These are phyloP conservation scores for Rafetus swinhoei DNA, from an alignment of 2,113 vertebrate genomes.

Conservation along the genomic window DNA sequence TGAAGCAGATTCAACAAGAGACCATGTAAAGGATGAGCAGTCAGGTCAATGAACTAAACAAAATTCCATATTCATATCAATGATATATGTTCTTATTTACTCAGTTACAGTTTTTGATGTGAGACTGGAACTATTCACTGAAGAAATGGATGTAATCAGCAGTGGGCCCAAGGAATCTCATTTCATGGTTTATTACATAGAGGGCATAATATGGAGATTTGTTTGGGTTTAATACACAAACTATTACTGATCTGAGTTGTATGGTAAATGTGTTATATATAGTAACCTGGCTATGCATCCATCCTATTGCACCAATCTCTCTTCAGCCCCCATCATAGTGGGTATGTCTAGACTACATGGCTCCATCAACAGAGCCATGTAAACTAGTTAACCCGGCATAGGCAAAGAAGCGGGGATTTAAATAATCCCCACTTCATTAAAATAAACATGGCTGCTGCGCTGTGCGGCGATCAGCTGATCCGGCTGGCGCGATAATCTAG, in stretches of 20 bases:
- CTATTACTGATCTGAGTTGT: too few relatives aligned
- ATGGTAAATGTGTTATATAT: not conserved
- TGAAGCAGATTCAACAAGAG: not conserved
- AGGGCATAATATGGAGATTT: not conserved
- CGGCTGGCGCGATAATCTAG: too few relatives aligned
- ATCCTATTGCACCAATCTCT: not conserved
- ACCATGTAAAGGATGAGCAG: not conserved
- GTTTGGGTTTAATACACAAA: too few relatives aligned
- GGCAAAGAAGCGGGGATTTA: too few relatives aligned
- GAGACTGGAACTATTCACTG: not conserved
- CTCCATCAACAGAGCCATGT: too few relatives aligned
- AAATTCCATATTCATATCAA: not conserved
- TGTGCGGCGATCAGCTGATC: too few relatives aligned
- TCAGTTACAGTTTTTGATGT: not conserved
- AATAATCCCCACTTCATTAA: too few relatives aligned
- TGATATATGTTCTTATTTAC: not conserved
- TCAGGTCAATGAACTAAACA: not conserved
- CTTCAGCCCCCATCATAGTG: not conserved
- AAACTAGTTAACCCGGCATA: too few relatives aligned
- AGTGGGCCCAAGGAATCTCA: too few relatives aligned
- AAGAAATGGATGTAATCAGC: not conserved
- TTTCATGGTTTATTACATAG: not conserved
- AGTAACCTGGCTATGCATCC: not conserved
- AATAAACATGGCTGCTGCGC: too few relatives aligned
- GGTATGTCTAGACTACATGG: too few relatives aligned